Base-by-base conservation (phyloP, 2,888 invertebrate genomes). In the Eubasilissa splendida region DNA sequence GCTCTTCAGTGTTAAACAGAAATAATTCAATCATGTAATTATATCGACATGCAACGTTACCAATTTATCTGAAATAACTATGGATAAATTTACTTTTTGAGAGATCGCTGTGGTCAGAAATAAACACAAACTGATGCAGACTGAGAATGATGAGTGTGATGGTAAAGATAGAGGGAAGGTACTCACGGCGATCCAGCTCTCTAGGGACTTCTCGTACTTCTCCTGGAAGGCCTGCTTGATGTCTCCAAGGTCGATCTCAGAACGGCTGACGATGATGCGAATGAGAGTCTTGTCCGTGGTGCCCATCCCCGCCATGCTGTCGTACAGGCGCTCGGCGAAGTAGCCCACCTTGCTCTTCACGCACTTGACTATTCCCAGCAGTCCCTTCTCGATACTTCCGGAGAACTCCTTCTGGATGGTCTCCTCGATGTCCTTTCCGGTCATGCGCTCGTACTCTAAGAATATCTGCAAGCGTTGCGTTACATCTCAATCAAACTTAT, bases 221-320 rank as follows among this genome's bases (percentile, higher is more conserved):
- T 95, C 95, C 85, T 94, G 91, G 91, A 97, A 98, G 84, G 96
- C 96, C 87, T 95, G 94, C 87, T 97, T 97, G 87, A 98, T 96
- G 88, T 97, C 96, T 79, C 96, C 96, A 86, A 98, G 92, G 88
- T 98, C 98, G 85, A 97, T 96, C 91, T 97, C 96, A 79, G 96
- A 95, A 87, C 97, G 94, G 85, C 97, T 96, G 78, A 97, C 97
- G 84, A 97, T 89, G 86, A 98, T 96, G 87, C 98, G 95, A 87
- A 98, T 97, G 85, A 98, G 91, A 82, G 97, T 96, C 87, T 95
- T 95, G 88, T 98, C 97, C 87, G 96, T 96, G 84, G 98, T 98
- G 53, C 93, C 96, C 86, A 96, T 86, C 68, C 98, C 98, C 88
- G 95, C 95, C 97, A 98, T 97, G 84, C 96, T 94, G 84, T 96